Evolutionary conservation across 2,888 invertebrate species (phyloP), one percentile per base, ranked within the genome.

Genomic region (Isotomurus palustris): DNA sequence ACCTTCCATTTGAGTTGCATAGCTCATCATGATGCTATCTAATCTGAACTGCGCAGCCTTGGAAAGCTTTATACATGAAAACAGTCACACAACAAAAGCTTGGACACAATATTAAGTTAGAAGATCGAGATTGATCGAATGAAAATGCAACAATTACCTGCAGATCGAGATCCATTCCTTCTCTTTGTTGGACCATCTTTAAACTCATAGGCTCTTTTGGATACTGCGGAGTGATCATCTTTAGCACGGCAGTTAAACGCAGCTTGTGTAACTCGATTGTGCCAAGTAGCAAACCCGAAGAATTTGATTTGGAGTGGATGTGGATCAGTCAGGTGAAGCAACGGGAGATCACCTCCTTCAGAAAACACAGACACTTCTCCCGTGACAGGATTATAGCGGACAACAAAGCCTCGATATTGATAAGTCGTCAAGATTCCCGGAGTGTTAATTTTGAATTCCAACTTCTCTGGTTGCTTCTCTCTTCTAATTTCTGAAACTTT

Each of bases 201-300:
- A n/a, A n/a, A n/a, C n/a, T n/a, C n/a, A n/a, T n/a, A n/a, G 24
- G 17, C 24, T 22, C 19, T 10, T 10, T 22, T 10, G 43, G 4
- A 22, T 12, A 43, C 21, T 1, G 38, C 32, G n/a, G 62, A 60
- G 25, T 59, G 54, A 1, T 35, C 27, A 17, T 68, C 64, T 32
- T 60, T 64, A 3, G 64, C 51, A 53, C 47, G 14, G 19, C 68
- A 68, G 21, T 66, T 56, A 40, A 60, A 68, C n/a, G 64, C 68
- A 1, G 62, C 68, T 56, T 63, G 60, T 28, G 66, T 38, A 22
- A 66, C 49, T n/a, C 68, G 54, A 24, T 59, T 59, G 29, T 57
- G 53, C 55, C 62, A 68, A 5, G 66, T 63, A 19, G 63, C 52
- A 52, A 68, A 68, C 38, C 62, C 58, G 41, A 63, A 63, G 38